Evolutionary conservation across 1,140 invertebrate genomes (phyloP).

Genomic region (Chymomyza costata): DNA sequence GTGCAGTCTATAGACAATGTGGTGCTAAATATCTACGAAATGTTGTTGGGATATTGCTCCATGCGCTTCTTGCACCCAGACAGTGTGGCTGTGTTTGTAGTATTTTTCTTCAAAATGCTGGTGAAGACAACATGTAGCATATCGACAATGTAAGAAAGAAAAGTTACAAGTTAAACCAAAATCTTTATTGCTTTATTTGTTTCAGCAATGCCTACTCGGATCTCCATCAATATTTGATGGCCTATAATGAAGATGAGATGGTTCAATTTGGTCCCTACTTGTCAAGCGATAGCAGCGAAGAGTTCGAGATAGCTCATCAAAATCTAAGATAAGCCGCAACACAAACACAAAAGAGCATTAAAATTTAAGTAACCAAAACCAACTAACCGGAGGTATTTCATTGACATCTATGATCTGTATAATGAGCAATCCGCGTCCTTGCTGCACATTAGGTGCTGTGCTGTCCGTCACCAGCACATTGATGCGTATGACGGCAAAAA

Average conservation of each 20-base stretch:
- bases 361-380: neutral
- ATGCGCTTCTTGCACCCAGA: constrained; percentile 40
- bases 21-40: constrained; percentile 44
- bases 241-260: constrained; percentile 3
- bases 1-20: constrained; percentile 53
- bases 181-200: neutral
- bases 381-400: constrained; percentile 77
- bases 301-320: constrained; percentile 33
- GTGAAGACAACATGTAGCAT: constrained; percentile 40
- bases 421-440: constrained; percentile 85
- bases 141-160: constrained; percentile 32
- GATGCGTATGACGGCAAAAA: constrained; percentile 76
- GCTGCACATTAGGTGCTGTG: constrained; percentile 85
- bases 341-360: neutral
- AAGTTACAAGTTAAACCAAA: neutral
- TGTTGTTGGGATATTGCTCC: constrained; percentile 43
- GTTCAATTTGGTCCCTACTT: neutral
- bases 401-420: constrained; percentile 92
- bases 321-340: constrained; percentile 10
- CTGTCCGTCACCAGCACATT: constrained; percentile 88
- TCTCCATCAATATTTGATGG: constrained; percentile 40
- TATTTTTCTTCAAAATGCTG: constrained; percentile 44
- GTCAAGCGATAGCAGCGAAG: constrained; percentile 25
- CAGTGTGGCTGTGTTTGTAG: constrained; percentile 38
- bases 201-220: constrained; percentile 51